phyloP scores from a whole-genome alignment of 1,140 invertebrate species.

The Drosophila sp. region DNA sequence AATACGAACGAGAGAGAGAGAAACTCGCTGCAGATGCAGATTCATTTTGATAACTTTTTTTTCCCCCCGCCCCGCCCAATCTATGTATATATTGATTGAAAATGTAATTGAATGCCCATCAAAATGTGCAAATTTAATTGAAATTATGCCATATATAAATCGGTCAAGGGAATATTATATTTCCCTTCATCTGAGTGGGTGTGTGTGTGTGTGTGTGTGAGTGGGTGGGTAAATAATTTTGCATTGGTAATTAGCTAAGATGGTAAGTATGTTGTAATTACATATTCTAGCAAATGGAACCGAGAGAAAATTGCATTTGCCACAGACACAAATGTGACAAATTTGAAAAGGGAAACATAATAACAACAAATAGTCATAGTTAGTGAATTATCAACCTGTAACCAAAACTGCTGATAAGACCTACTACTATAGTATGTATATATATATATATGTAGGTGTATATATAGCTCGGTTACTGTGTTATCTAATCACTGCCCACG shows the following conservation, averaged over 20 bases:
- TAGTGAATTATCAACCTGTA: slow-evolving; percentile 43
- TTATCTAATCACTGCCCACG: slow-evolving; percentile 56
- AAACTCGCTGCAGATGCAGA: slow-evolving; percentile 2
- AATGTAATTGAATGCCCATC: slow-evolving; percentile 21
- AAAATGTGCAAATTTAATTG: slow-evolving; percentile 40
- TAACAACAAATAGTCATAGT: slow-evolving; percentile 2
- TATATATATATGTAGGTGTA: neutral
- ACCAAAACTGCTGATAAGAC: slow-evolving; percentile 54
- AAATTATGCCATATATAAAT: slow-evolving; percentile 30
- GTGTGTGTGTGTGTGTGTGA: slow-evolving; percentile 23
- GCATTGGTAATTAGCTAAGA: slow-evolving; percentile 50
- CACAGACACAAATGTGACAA: slow-evolving; percentile 19
- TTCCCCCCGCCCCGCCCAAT: neutral
- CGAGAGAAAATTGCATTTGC: slow-evolving; percentile 48
- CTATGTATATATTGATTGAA: slow-evolving; percentile 40
- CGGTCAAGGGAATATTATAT: slow-evolving; percentile 5
- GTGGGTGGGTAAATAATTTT: slow-evolving; percentile 38
- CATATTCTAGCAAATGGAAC: neutral
- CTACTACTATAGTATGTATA: neutral
- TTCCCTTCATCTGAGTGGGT: neutral
- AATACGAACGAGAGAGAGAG: neutral
- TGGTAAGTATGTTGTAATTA: neutral
- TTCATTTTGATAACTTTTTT: neutral
- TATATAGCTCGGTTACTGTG: slow-evolving; percentile 7
- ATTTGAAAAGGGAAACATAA: slow-evolving; percentile 40